Percentiles rank a stretch among this genome's conserved stretches.
Evolutionary conservation across 2,797 vertebrate species (phyloP).

Genomic region (Hydrocynus forskahlii): DNA sequence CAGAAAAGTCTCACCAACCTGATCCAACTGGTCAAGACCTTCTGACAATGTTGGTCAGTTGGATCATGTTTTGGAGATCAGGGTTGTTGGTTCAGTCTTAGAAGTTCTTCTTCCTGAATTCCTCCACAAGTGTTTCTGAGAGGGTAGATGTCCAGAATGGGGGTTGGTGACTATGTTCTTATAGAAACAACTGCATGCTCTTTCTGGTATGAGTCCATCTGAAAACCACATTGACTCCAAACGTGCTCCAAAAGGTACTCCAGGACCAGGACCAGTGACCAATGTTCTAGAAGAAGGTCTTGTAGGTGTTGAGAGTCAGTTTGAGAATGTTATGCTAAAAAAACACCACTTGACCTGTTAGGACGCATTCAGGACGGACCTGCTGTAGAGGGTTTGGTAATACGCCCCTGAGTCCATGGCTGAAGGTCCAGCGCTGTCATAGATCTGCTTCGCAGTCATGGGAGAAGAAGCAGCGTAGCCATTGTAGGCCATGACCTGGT

Average conservation of each 20-base stretch:
- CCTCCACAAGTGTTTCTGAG: neutral
- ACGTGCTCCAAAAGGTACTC: neutral
- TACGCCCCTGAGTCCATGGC: constrained; percentile 82
- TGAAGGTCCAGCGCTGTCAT: constrained; percentile 74
- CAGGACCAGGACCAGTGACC: neutral
- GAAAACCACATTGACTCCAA: neutral
- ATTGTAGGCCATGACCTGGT: constrained; percentile 84
- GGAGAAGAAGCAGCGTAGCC: constrained; percentile 73
- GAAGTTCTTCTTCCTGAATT: neutral
- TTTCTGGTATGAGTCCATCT: neutral
- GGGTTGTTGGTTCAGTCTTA: too few relatives aligned
- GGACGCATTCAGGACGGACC: constrained; percentile 88
- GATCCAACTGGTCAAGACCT: neutral
- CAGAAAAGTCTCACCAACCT: neutral
- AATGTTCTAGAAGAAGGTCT: neutral
- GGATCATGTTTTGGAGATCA: too few relatives aligned
- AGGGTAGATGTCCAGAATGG: neutral
- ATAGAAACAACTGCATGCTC: neutral
- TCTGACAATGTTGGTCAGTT: neutral
- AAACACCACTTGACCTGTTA: constrained; percentile 59
- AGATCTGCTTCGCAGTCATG: constrained; percentile 79
- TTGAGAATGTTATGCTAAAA: constrained; percentile 15
- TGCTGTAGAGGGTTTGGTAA: constrained; percentile 88
- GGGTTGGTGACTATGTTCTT: neutral
- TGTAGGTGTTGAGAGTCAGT: neutral